Base-by-base conservation (phyloP, 2,113 vertebrate species). In the Nesoenas mayeri region DNA sequence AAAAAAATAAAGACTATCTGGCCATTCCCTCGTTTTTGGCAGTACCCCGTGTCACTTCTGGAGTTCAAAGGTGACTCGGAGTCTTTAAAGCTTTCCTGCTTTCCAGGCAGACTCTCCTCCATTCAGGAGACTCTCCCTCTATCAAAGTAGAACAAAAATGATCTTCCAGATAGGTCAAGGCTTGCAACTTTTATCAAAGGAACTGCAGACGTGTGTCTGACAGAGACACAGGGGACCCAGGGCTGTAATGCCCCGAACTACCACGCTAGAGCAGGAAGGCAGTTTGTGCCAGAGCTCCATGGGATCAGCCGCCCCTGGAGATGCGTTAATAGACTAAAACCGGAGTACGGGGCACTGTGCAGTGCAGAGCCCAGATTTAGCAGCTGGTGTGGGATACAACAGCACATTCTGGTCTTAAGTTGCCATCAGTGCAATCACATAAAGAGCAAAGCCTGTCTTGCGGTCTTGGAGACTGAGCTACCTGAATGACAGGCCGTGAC, bases 31-130 rank as follows among this genome's bases (percentile, higher is more conserved):
- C 88, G 31, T 54, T 73, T 91, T 72, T 83, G 85, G 65, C 34
- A n/a, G 64, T 78, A 69, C 42, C 26, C 5, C 29, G 9, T 78
- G 47, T 80, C 54, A 84, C 51, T 85, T 85, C 80, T 60, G 53
- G 77, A 72, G 31, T 93, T 91, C 88, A 95, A 82, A 94, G 80
- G 79, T 74, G 73, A 61, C 73, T 86, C 61, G 6, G 73, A 79
- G 67, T 61, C 79, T 96, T 92, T 91, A 84, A 95, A 93, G 44
- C n/a, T 69, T 95, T 36, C 73, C 44, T 69, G 77, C 88, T 93
- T 96, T 89, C 86, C 50, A 69, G 65, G 53, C 73, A 91, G 34
- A 51, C 48, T 95, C 56, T 94, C 28, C 73, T 88, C 38, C 65
- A 25, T 93, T 83, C 73, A 89, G 66, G 88, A 92, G 77, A 85